Evolutionary conservation across 1,140 invertebrate species (phyloP).

Genomic region (Anastatus disparis): DNA sequence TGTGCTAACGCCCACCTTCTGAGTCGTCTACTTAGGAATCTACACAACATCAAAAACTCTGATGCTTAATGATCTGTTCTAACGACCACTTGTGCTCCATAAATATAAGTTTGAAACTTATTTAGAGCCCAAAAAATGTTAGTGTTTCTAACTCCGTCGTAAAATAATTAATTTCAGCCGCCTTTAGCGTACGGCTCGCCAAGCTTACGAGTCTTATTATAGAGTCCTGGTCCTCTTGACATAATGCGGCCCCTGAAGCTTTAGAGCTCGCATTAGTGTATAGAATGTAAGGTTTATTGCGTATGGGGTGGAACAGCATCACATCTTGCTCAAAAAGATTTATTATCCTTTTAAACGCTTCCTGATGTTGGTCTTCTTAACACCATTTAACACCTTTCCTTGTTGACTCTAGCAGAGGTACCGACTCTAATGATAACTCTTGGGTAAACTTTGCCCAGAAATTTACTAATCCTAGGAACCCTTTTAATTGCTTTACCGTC

Average conservation of each 20-base stretch:
- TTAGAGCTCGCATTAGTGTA: background rate
- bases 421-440: constrained; percentile 40
- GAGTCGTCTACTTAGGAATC: too few relatives aligned
- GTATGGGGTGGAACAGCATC: background rate
- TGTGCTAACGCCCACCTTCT: too few relatives aligned
- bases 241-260: background rate
- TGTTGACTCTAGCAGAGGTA: constrained; percentile 48
- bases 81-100: too few relatives aligned
- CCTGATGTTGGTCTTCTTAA: constrained; percentile 36
- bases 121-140: too few relatives aligned
- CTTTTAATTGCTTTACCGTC: constrained; percentile 50
- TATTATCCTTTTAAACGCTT: constrained; percentile 44
- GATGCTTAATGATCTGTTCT: too few relatives aligned
- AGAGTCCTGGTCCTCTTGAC: background rate
- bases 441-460: constrained; percentile 49
- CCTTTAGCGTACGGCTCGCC: too few relatives aligned
- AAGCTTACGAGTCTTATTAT: too few relatives aligned
- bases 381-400: constrained; percentile 43
- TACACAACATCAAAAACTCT: too few relatives aligned
- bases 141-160: too few relatives aligned
- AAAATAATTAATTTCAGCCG: too few relatives aligned
- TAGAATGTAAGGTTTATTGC: background rate
- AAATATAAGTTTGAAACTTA: too few relatives aligned
- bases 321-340: background rate
- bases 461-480: constrained; percentile 61